Evolutionary conservation across 1,140 invertebrate genomes (phyloP).

Genomic region (Asobara japonica): DNA sequence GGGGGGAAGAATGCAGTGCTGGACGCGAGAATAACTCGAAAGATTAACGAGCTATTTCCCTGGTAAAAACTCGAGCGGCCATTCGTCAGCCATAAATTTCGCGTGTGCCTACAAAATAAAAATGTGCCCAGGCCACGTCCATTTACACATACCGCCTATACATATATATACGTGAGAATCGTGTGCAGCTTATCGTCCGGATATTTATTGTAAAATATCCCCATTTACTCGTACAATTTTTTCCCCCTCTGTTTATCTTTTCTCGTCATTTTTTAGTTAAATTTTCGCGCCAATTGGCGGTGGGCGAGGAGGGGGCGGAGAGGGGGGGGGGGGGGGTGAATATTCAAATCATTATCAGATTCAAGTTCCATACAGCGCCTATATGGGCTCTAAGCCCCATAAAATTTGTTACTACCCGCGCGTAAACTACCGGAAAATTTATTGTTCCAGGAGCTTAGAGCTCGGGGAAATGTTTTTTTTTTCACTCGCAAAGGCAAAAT

Average conservation of each 20-base stretch:
- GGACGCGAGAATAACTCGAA: constrained; percentile 56
- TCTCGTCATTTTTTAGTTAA: background rate
- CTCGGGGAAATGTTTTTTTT: constrained; percentile 3
- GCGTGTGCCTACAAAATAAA: constrained; percentile 49
- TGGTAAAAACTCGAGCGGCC: constrained; percentile 49
- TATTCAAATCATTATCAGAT: constrained; percentile 11
- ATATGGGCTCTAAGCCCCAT: background rate
- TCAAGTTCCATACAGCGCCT: background rate
- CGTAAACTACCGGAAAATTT: constrained; percentile 62
- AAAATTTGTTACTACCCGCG: constrained; percentile 41
- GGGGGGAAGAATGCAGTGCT: constrained; percentile 29
- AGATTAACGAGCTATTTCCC: constrained; percentile 60
- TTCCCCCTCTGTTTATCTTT: constrained; percentile 32
- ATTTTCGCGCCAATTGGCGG: constrained; percentile 1
- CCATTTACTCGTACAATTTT: constrained; percentile 16
- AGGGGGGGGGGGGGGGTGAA: too few species aligned
- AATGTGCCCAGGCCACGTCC: constrained; percentile 37
- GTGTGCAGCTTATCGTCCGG: constrained; percentile 55
- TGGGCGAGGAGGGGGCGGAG: too few species aligned
- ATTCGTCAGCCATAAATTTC: constrained; percentile 53
- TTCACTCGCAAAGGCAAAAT: constrained; percentile 43
- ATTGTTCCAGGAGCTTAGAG: constrained; percentile 63
- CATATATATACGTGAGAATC: constrained; percentile 27
- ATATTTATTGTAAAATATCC: constrained; percentile 59
- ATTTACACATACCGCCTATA: constrained; percentile 16